These are phyloP conservation scores for Pandemis heparana DNA, from an alignment of 2,888 invertebrate species.

Conservation along the genomic window DNA sequence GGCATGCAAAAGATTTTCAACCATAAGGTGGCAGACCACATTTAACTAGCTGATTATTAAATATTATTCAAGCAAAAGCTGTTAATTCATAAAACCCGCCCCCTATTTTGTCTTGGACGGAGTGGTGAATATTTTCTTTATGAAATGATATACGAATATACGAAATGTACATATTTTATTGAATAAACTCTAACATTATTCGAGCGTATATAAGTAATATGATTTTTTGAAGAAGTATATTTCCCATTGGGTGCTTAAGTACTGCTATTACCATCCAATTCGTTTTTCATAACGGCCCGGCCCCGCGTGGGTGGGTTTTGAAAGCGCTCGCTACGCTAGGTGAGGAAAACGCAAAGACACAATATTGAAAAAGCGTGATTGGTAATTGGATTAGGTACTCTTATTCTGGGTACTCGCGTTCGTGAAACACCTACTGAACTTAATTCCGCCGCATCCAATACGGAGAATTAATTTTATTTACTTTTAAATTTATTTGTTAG, in stretches of 20 bases:
- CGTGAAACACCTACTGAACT: conserved; percentile 20
- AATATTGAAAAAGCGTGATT: conserved; percentile 42
- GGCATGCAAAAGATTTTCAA: too few relatives aligned
- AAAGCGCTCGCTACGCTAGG: conserved; percentile 21
- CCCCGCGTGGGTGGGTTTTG: conserved; percentile 28
- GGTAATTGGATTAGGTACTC: conserved; percentile 35
- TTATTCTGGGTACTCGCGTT: conserved; percentile 16
- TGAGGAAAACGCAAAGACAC: conserved; percentile 31
- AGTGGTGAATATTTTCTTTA: conserved; percentile 19
- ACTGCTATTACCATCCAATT: conserved; percentile 35
- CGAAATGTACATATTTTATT: conserved; percentile 15
- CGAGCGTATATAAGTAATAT: conserved; percentile 4
- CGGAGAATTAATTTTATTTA: conserved; percentile 18
- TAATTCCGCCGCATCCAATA: conserved; percentile 8
- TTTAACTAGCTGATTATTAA: neutral
- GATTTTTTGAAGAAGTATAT: conserved; percentile 22
- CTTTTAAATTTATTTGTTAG: too few relatives aligned
- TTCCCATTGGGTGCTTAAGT: conserved; percentile 30
- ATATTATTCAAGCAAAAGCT: neutral
- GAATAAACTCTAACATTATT: conserved; percentile 6
- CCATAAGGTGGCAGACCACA: too few relatives aligned
- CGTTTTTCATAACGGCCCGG: conserved; percentile 33
- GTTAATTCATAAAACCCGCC: conserved; percentile 6
- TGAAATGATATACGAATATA: conserved; percentile 1
- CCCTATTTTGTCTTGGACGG: neutral